Base-by-base conservation (phyloP, 2,797 vertebrate genomes). In the Chaetodon trifasciatus region DNA sequence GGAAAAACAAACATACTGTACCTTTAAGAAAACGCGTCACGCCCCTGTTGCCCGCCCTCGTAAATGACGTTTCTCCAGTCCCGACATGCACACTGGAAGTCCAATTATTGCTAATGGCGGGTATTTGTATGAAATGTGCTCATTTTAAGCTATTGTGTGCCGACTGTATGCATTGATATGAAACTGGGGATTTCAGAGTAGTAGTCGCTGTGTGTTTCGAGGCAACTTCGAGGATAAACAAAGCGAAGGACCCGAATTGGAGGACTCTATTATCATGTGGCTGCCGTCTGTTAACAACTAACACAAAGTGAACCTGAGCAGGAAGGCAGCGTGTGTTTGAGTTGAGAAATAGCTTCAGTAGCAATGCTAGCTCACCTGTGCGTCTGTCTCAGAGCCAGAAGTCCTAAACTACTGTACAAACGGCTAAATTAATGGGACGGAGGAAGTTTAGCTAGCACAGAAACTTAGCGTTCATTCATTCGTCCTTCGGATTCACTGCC, bases 101-200 rank as follows among this genome's bases (percentile, higher is more conserved):
- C 89, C 68, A 92, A 93, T 93, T 74, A 86, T 89, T 58, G 87
- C 70, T 76, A 90, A 91, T 89, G 92, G 93, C 95, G 95, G 95
- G 95, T 85, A 86, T 93, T 95, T 95, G 68, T 89, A 85, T 46
- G 37, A 86, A 84, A 87, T 47, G 73, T 52, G 37, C 70, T 35
- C 55, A 55, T 76, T 84, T 71, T 46, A 71, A 71, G 60, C 58
- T 64, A 10, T 17, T 47, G 40, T 74, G 42, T 12, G 28, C 44
- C 40, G 50, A 40, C 19, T 53, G 21, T 64, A 19, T 15, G 24
- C 5, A 23, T 24, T 71, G 16, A 63, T 53, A 21, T 49, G 23
- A 49, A 65, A 37, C 24, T 6, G 5, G 8, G 7, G 16, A 53
- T 21, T 62, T 40, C 0, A 39, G 23, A 28, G 17, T 23, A 19